phyloP scores from a whole-genome alignment of 2,797 vertebrate species.

The Graptemys geographica region DNA sequence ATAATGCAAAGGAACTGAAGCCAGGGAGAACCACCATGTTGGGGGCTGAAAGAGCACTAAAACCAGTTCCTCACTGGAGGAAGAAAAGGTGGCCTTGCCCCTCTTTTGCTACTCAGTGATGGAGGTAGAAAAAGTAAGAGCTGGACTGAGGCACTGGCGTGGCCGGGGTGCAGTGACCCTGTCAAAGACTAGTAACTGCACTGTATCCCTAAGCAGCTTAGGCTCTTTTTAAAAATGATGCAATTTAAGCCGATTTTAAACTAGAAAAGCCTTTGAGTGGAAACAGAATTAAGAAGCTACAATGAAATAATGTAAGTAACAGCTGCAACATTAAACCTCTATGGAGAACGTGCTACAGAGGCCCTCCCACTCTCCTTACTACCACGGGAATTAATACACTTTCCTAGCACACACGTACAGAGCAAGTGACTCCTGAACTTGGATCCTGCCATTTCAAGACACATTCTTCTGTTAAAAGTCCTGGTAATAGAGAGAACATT shows the following conservation, averaged over 20 bases:
- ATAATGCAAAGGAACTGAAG: neutral
- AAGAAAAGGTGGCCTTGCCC: no score
- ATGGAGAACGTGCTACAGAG: neutral
- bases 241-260: fast-evolving
- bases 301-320: neutral
- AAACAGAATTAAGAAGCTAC: neutral
- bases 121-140: neutral
- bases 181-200: neutral
- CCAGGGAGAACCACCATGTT: fast-evolving
- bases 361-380: neutral
- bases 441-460: fast-evolving
- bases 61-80: fast-evolving
- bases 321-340: neutral
- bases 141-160: neutral
- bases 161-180: fast-evolving
- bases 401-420: neutral
- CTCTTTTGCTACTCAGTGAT: fast-evolving
- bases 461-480: fast-evolving
- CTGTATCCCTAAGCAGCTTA: fast-evolving
- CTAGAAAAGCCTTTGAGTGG: neutral
- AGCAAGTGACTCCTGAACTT: neutral
- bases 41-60: fast-evolving
- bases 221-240: neutral
- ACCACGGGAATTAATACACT: neutral
- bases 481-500: neutral